Conservation (phyloP, 2,888 invertebrate species). For the Frankliniella fusca region DNA sequence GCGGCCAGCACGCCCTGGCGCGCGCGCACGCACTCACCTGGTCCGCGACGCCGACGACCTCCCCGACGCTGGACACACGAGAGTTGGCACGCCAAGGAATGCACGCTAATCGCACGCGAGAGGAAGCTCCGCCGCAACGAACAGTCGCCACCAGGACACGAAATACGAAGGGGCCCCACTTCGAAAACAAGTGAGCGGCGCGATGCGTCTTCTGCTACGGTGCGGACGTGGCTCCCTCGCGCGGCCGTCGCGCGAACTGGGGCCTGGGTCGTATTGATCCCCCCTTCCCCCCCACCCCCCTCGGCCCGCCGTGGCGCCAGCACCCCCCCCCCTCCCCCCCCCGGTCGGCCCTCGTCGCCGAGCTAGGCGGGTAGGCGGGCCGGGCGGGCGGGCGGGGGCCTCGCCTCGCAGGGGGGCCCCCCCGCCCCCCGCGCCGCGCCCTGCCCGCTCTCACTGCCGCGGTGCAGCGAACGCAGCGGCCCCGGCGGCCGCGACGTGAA, state of each 20-base stretch:
- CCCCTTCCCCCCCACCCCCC: not conserved
- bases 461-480: not conserved
- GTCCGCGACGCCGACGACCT: not conserved
- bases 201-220: constrained; percentile 24
- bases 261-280: not conserved
- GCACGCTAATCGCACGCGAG: constrained; percentile 13
- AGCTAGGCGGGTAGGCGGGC: not conserved
- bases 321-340: not conserved
- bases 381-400: not conserved
- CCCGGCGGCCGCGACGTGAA: too few relatives aligned
- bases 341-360: not conserved
- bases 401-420: not conserved
- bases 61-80: not conserved
- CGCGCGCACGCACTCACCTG: not conserved
- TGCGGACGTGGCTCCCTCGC: constrained; percentile 9
- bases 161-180: not conserved
- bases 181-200: constrained; percentile 18
- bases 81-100: constrained; percentile 22
- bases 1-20: not conserved
- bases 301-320: constrained; percentile 3
- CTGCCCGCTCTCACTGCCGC: not conserved
- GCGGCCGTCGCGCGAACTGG: not conserved
- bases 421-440: not conserved
- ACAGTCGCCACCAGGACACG: constrained; percentile 5
- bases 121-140: constrained; percentile 11